Evolutionary conservation across 1,140 invertebrate species (phyloP), one percentile per base, ranked within the genome.

Genomic region (Hirudo medicinalis): DNA sequence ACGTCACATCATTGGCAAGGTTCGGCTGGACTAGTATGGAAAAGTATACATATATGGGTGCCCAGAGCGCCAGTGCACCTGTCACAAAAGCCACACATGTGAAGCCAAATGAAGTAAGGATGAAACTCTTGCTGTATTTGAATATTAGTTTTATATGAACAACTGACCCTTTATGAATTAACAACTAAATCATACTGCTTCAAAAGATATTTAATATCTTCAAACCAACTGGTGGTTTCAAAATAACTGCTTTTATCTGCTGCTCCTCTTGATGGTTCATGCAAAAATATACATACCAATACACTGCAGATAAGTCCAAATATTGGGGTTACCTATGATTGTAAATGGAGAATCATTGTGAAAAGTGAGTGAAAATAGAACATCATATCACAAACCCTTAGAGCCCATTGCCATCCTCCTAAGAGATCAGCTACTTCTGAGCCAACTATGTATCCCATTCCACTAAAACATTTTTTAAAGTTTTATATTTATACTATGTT

Each of bases 61-160:
- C 93, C 92, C 93, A 98, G 89, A 93, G 96, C 2, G 93, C 88
- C 66, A 99, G 83, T 0, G 95, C 92, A 72, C 95, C 95, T 19
- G 93, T 88, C 11, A 97, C 93, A 81, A 98, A 99, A 2, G 95
- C 89, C 13, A 97, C 94, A 79, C 92, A 94, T 0, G 94, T 97
- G 79, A 97, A 98, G 67, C 92, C 95, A 22, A 88, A 82, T 9
- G 94, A 94, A 9, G 92, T 92, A 72, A 93, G 84, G 85, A 97
- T 89, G 80, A 96, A 97, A 76, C 93, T 92, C 74, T 86, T 87
- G 83, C 93, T 97, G 83, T 72, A 88, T 87, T 22, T 63, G 57
- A 63, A 25, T 15, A 49, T 36, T 49, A 49, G 11, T 49, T 25
- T 11, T n/a, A 63, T 13, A 22, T 32, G 17, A 63, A 63, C 57